A percentile compares a stretch with the other conserved stretches of the same genome.
phyloP scores from a whole-genome alignment of 2,113 vertebrate species.

The Holacanthus passer region DNA sequence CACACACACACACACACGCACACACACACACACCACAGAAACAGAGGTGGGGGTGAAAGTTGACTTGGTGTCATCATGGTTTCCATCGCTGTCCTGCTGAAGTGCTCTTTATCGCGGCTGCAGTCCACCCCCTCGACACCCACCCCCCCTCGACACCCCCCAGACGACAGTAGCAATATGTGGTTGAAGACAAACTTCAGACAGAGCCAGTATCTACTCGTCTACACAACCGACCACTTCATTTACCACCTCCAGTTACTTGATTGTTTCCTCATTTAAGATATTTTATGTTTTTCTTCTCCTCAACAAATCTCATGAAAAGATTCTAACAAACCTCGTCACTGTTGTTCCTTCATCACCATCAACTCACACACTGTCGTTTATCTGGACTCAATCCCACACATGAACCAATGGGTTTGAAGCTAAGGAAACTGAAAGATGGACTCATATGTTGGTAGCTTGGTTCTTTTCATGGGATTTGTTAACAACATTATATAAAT shows the following conservation, averaged over 20 bases:
- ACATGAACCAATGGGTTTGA: too few relatives aligned
- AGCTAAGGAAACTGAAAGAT: too few relatives aligned
- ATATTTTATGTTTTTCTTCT: not conserved
- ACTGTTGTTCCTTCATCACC: too few relatives aligned
- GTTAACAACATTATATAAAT: too few relatives aligned
- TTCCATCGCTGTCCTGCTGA: slow-evolving; percentile 40
- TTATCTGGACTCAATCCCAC: too few relatives aligned
- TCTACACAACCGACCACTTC: not conserved
- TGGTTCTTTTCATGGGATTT: not conserved
- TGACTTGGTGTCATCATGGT: slow-evolving; percentile 31
- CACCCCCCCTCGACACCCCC: not conserved
- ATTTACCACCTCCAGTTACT: not conserved
- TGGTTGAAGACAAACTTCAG: too few relatives aligned
- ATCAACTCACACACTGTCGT: too few relatives aligned
- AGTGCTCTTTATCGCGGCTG: slow-evolving; percentile 8
- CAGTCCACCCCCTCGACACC: not conserved
- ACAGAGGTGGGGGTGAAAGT: slow-evolving; percentile 16
- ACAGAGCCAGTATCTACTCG: not conserved
- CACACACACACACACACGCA: slow-evolving; percentile 7
- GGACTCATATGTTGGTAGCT: too few relatives aligned
- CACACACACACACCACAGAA: slow-evolving; percentile 25
- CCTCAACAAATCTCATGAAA: too few relatives aligned
- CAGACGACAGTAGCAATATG: not conserved
- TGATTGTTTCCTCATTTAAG: not conserved
- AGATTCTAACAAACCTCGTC: too few relatives aligned